Percentiles rank a stretch among this genome's conserved stretches.
Evolutionary conservation across 2,113 vertebrate species (phyloP).

Genomic region (Saimiri boliviensis): DNA sequence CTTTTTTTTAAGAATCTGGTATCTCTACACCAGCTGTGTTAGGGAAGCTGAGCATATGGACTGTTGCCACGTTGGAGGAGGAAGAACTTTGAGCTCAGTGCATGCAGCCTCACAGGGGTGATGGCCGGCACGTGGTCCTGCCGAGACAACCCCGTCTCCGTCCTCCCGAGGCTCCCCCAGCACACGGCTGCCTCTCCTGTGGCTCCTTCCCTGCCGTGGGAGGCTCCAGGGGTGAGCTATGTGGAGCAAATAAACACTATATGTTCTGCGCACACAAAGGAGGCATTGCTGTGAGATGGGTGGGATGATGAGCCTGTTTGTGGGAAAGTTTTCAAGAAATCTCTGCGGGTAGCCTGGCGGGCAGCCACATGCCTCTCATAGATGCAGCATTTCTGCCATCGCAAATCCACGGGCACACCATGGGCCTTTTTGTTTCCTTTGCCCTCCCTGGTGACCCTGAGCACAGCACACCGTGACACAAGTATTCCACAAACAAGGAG

Average conservation of each 20-base stretch:
- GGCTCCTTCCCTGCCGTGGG: slow-evolving; percentile 61
- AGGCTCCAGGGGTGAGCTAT: slow-evolving; percentile 69
- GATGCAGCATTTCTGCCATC: slow-evolving; percentile 86
- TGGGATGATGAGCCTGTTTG: slow-evolving; percentile 81
- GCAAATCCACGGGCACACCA: slow-evolving; percentile 82
- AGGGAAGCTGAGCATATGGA: rapidly evolving
- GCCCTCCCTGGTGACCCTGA: slow-evolving; percentile 68
- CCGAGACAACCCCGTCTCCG: rapidly evolving
- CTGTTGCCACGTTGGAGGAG: rapidly evolving
- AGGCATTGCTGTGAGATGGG: slow-evolving; percentile 72
- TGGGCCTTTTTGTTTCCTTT: slow-evolving; percentile 83
- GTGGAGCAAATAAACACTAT: slow-evolving; percentile 79
- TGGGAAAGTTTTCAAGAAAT: slow-evolving; percentile 65
- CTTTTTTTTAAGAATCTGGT: background rate
- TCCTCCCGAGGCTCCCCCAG: rapidly evolving
- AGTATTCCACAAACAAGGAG: slow-evolving; percentile 78
- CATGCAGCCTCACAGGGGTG: rapidly evolving
- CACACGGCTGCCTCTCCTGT: background rate
- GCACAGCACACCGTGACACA: slow-evolving; percentile 64
- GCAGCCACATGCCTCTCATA: slow-evolving; percentile 86
- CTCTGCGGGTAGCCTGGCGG: slow-evolving; percentile 76
- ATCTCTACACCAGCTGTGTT: rapidly evolving
- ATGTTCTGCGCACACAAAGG: slow-evolving; percentile 83
- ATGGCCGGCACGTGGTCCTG: background rate
- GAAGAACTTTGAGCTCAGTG: background rate